Evolutionary conservation across 2,888 invertebrate genomes (phyloP).

Genomic region (Drosophila kuntzei): DNA sequence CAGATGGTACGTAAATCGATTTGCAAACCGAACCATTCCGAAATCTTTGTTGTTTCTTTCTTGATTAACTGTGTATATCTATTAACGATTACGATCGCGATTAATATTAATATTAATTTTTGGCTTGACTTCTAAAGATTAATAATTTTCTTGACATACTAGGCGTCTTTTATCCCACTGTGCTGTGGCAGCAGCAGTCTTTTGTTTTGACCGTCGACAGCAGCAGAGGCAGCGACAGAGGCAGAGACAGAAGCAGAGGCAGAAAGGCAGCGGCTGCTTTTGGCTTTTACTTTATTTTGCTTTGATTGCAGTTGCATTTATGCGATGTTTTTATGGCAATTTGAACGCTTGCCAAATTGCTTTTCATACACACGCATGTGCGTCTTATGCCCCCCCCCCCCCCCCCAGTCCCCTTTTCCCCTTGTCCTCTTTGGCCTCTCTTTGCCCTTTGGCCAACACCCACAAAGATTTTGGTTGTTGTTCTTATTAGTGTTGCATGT

Average conservation of each 20-base stretch:
- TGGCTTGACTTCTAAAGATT: not conserved
- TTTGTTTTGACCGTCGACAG: constrained; percentile 26
- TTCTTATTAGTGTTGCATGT: constrained; percentile 48
- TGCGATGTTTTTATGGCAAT: constrained; percentile 72
- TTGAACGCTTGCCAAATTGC: constrained; percentile 77
- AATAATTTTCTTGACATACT: not conserved
- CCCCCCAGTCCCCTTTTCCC: not conserved
- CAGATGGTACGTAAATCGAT: too few relatives aligned
- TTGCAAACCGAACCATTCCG: too few relatives aligned
- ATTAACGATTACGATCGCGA: too few relatives aligned
- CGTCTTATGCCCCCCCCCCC: constrained; percentile 2
- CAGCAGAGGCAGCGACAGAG: not conserved
- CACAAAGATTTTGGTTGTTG: constrained; percentile 36
- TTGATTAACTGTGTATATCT: too few relatives aligned
- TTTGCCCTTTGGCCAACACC: constrained; percentile 34
- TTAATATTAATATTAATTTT: not conserved
- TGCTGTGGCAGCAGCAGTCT: constrained; percentile 21
- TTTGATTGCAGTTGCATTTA: constrained; percentile 73
- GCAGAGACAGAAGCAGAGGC: not conserved
- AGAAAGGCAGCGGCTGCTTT: constrained; percentile 25
- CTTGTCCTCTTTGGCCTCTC: not conserved
- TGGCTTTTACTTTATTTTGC: constrained; percentile 44
- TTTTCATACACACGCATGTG: constrained; percentile 55
- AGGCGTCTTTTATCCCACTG: constrained; percentile 19
- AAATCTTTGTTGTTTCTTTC: too few relatives aligned